Base-by-base conservation (phyloP, 2,113 vertebrate genomes). In the Campylomormyrus numenius region DNA sequence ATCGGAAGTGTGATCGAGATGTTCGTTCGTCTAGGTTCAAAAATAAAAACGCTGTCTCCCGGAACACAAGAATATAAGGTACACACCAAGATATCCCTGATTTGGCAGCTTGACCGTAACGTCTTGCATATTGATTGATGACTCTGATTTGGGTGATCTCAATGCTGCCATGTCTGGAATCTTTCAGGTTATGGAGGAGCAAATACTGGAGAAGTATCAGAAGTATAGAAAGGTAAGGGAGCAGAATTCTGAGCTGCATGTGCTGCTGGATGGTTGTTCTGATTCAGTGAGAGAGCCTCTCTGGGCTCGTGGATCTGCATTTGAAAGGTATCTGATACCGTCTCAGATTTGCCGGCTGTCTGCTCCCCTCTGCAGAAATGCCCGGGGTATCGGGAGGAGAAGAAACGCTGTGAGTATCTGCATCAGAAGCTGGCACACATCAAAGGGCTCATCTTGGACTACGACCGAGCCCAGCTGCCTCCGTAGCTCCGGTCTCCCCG, bases 401-500 rank as follows among this genome's bases (percentile, higher is more conserved):
- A 97, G 93, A 94, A 92, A 35, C 95, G 93, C 52, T 98, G 97
- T 88, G 95, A 97, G 90, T 97, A 97, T 92, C 95, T 98, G 89
- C 96, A 97, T 90, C 95, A 96, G 92, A 98, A 98, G 94, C 92
- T 98, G 89, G 96, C 97, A 0, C 97, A 97, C 94, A 98, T 96
- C 94, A 98, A 98, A 95, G 92, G 91, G 88, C 95, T 95, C 91
- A 97, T 97, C 91, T 91, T 96, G 88, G 95, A 97, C 90, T 98
- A 96, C 85, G 97, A 98, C 94, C 95, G 91, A 88, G 94, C 95
- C 11, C 95, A 95, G 84, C 92, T 90, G 13, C 92, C 93, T 13
- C 94, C 93, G n/a, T 95, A 95, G 93, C 92, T n/a, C 89, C 11
- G 86, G 91, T 85, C 46, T 31, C 21, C 62, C 80, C 77, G 90